Conservation (phyloP, 2,888 invertebrate species). For the Arge pagana region DNA sequence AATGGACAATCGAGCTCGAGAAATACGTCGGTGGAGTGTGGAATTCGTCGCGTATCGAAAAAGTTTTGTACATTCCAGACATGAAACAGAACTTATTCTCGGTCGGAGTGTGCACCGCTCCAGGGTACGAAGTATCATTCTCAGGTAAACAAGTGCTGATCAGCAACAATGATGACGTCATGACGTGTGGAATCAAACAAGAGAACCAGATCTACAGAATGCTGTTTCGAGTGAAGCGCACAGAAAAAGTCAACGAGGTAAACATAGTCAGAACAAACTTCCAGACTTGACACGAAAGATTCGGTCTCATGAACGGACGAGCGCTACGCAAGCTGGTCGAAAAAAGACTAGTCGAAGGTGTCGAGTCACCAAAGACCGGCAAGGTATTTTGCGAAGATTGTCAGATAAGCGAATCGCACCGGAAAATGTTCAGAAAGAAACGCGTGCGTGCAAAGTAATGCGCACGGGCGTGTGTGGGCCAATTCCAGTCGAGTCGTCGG, state of each 20-base stretch:
- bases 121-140: constrained; percentile 19
- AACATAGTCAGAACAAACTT: constrained; percentile 24
- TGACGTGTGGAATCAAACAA: constrained; percentile 19
- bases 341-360: constrained; percentile 25
- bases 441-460: constrained; percentile 24
- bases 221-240: constrained; percentile 10
- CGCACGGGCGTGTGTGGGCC: constrained; percentile 29
- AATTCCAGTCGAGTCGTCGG: constrained; percentile 11
- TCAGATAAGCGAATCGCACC: constrained; percentile 33
- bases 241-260: constrained; percentile 1
- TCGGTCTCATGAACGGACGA: constrained; percentile 30
- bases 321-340: constrained; percentile 23
- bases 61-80: constrained; percentile 31
- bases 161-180: neutral
- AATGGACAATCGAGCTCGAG: constrained; percentile 24
- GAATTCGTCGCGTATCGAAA: constrained; percentile 21
- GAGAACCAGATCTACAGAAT: constrained; percentile 17
- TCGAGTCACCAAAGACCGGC: constrained; percentile 21
- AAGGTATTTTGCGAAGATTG: constrained; percentile 31
- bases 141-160: constrained; percentile 6
- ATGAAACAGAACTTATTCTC: constrained; percentile 29
- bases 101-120: constrained; percentile 20
- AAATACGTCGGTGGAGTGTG: constrained; percentile 24
- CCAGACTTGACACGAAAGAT: constrained; percentile 31
- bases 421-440: constrained; percentile 25